Evolutionary conservation across 2,113 vertebrate genomes (phyloP).

Genomic region (Anolis sagrei): DNA sequence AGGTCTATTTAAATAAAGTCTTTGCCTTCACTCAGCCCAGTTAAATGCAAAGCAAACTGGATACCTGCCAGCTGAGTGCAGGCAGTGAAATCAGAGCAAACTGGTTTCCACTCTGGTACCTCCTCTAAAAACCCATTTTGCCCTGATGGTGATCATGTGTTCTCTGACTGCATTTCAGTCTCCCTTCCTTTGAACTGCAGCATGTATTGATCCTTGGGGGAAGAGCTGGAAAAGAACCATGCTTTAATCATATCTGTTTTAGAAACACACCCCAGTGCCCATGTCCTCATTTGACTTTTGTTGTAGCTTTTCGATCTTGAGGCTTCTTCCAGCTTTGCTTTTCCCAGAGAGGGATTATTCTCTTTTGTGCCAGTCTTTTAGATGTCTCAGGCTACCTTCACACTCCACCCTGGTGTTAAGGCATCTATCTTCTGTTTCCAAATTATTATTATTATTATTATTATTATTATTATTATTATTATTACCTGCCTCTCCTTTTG

Average conservation of each 20-base stretch:
- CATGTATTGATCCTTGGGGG: not conserved
- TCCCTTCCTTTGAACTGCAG: conserved; percentile 18
- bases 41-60: not conserved
- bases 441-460: no score
- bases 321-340: conserved; percentile 9
- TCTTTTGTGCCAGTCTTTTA: no score
- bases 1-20: no score
- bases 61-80: not conserved
- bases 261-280: no score
- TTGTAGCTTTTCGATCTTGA: not conserved
- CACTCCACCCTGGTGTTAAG: not conserved
- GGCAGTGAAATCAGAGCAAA: not conserved
- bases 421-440: no score
- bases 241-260: not conserved
- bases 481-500: no score
- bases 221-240: conserved; percentile 37
- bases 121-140: not conserved
- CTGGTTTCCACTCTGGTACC: not conserved
- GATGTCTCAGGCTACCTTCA: not conserved
- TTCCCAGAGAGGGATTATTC: no score
- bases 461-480: no score
- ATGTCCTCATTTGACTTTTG: no score
- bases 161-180: not conserved
- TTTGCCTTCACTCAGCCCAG: not conserved
- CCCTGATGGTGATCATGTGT: no score